These are phyloP conservation scores for Sarcophaga variegata DNA, from an alignment of 2,888 invertebrate species.

Conservation along the genomic window DNA sequence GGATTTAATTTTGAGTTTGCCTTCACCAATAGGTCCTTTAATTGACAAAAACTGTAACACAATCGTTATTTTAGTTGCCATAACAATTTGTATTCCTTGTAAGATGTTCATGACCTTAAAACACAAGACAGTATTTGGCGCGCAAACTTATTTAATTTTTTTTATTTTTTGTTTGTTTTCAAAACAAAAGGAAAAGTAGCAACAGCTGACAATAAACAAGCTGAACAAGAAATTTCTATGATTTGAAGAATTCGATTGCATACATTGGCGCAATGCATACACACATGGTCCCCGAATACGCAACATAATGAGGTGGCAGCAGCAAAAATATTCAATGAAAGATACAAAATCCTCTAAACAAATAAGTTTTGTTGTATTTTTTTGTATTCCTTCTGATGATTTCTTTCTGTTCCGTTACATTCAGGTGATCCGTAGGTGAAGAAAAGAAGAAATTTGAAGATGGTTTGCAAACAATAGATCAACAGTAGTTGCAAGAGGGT, in stretches of 20 bases:
- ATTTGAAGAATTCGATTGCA: constrained; percentile 27
- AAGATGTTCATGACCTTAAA: constrained; percentile 4
- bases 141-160: constrained; percentile 42
- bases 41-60: constrained; percentile 8
- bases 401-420: not conserved
- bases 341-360: constrained; percentile 57
- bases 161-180: constrained; percentile 16
- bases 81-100: constrained; percentile 25
- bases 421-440: constrained; percentile 57
- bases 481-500: not conserved
- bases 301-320: constrained; percentile 44
- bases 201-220: constrained; percentile 66
- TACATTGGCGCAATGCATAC: not conserved
- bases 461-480: constrained; percentile 21
- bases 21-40: no score
- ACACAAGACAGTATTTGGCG: constrained; percentile 49
- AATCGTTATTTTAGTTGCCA: constrained; percentile 28
- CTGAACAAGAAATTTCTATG: constrained; percentile 42
- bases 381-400: not conserved
- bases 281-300: constrained; percentile 4
- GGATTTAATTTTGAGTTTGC: no score
- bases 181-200: constrained; percentile 51
- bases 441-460: not conserved
- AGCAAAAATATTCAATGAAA: constrained; percentile 44
- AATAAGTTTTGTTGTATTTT: constrained; percentile 45